These are phyloP conservation scores for Alectura lathami DNA, from an alignment of 2,113 vertebrate species.

Conservation along the genomic window DNA sequence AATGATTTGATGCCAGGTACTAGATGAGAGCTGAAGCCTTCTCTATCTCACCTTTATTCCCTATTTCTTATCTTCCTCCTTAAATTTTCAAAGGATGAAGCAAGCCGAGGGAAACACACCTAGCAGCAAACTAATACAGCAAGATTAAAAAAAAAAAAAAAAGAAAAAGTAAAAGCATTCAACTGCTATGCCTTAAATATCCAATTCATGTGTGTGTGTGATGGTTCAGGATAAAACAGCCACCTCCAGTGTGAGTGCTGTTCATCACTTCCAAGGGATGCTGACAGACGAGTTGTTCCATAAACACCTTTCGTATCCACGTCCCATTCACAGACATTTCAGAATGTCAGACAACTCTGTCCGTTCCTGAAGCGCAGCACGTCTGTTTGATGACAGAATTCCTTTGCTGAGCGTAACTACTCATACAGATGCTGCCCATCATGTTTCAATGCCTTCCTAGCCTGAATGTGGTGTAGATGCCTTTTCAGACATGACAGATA, in stretches of 20 bases:
- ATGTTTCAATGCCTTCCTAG: neutral
- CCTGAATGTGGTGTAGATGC: neutral
- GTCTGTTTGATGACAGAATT: neutral
- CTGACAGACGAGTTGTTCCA: neutral
- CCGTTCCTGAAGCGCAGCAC: neutral
- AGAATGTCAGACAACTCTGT: neutral
- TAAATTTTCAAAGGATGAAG: neutral
- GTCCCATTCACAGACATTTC: rapidly evolving
- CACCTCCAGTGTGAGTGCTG: neutral
- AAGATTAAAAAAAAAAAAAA: too few relatives aligned
- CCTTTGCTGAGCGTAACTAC: neutral
- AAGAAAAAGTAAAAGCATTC: neutral
- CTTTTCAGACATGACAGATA: neutral
- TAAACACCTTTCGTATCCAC: neutral
- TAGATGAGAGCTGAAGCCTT: neutral
- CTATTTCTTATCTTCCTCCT: neutral
- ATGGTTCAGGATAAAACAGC: neutral
- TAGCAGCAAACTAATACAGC: rapidly evolving
- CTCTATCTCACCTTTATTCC: neutral
- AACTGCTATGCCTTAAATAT: neutral
- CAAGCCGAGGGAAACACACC: neutral
- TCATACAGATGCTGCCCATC: neutral
- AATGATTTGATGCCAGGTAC: neutral
- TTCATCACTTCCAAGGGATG: neutral
- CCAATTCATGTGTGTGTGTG: rapidly evolving